Conservation (phyloP, 2,113 vertebrate genomes). For the Pimephales promelas region DNA sequence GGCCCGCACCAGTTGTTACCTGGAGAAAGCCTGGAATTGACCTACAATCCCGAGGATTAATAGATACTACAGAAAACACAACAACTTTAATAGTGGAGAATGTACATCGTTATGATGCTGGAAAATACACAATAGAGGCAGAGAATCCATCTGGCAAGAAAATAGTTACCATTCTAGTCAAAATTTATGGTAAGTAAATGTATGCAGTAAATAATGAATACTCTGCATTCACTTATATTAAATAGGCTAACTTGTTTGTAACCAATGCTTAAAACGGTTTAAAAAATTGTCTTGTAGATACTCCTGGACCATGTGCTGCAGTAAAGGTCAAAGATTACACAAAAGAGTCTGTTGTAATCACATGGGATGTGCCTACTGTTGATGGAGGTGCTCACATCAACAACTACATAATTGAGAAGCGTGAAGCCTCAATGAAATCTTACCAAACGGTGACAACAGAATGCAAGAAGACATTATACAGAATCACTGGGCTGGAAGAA, state of each 20-base stretch:
- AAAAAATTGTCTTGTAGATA: slow-evolving; percentile 76
- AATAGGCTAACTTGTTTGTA: neutral
- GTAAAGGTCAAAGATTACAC: slow-evolving; percentile 95
- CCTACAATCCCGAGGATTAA: slow-evolving; percentile 87
- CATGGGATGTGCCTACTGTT: slow-evolving; percentile 92
- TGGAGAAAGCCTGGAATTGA: slow-evolving; percentile 94
- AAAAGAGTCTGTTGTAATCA: slow-evolving; percentile 94
- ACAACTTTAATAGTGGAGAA: slow-evolving; percentile 90
- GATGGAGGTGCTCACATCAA: slow-evolving; percentile 94
- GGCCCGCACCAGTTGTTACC: slow-evolving; percentile 85
- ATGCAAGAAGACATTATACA: slow-evolving; percentile 92
- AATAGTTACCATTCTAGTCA: slow-evolving; percentile 88
- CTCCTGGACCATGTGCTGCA: slow-evolving; percentile 89
- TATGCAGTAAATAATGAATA: neutral
- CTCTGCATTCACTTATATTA: neutral
- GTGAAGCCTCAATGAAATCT: slow-evolving; percentile 95
- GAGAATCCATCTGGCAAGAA: slow-evolving; percentile 98
- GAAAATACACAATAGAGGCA: slow-evolving; percentile 94
- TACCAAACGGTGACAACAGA: slow-evolving; percentile 96
- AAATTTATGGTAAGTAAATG: slow-evolving; percentile 88
- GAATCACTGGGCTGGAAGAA: slow-evolving; percentile 88
- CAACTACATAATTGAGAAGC: slow-evolving; percentile 96
- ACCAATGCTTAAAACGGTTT: neutral
- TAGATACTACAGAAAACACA: slow-evolving; percentile 91
- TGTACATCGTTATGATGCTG: slow-evolving; percentile 93